These are phyloP conservation scores for Mya arenaria DNA, from an alignment of 1,140 invertebrate species.

Conservation along the genomic window DNA sequence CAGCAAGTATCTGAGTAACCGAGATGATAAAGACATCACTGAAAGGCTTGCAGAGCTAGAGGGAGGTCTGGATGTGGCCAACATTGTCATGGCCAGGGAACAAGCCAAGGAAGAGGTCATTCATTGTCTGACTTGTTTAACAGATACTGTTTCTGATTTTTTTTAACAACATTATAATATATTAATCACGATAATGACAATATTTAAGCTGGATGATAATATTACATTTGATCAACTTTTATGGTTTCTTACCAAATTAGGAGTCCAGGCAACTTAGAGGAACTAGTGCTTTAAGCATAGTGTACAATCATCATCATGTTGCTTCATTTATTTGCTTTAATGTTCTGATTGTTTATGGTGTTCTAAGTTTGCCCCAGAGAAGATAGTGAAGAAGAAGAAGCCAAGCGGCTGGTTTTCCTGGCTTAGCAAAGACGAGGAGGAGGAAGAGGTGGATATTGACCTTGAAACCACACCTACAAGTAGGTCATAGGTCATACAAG, in stretches of 20 bases:
- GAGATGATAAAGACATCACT: conserved; percentile 88
- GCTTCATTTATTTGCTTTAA: background rate
- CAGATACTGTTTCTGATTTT: too few species aligned
- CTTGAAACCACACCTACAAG: conserved; percentile 55
- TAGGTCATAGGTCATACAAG: too few species aligned
- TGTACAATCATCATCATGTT: too few species aligned
- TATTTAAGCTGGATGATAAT: too few species aligned
- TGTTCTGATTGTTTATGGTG: too few species aligned
- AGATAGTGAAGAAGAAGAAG: conserved; percentile 65
- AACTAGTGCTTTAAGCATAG: too few species aligned
- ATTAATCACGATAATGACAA: too few species aligned
- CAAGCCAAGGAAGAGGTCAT: conserved; percentile 90
- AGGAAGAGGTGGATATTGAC: conserved; percentile 70
- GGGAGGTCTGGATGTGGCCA: conserved; percentile 87
- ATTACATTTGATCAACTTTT: too few species aligned
- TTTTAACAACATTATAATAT: too few species aligned
- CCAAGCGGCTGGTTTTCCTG: conserved; percentile 72
- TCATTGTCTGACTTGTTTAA: too few species aligned
- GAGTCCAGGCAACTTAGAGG: too few species aligned
- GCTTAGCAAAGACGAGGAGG: conserved; percentile 64
- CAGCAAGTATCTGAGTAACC: conserved; percentile 87
- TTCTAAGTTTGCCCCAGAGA: conserved; percentile 83
- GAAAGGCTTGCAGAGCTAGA: conserved; percentile 89
- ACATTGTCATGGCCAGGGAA: conserved; percentile 90
- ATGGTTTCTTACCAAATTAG: too few species aligned